Evolutionary conservation across 2,797 vertebrate species (phyloP).

Genomic region (Mormyrus proboscirostris): DNA sequence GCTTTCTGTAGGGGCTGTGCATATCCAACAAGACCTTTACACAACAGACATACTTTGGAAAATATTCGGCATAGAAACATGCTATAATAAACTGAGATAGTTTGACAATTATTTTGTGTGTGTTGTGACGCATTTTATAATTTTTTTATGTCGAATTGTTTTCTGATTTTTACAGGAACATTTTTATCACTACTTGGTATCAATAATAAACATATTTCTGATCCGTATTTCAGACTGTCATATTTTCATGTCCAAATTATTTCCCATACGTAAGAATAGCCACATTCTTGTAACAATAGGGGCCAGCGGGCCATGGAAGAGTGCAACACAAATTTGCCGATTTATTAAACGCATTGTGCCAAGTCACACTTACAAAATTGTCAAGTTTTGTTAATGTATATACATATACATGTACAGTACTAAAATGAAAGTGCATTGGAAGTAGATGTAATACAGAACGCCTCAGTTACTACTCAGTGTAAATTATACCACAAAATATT

Average conservation of each 20-base stretch:
- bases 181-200: neutral
- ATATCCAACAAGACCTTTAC: neutral
- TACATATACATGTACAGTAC: neutral
- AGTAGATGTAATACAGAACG: neutral
- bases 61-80: neutral
- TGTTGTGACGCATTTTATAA: neutral
- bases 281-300: neutral
- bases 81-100: neutral
- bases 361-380: neutral
- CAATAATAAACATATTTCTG: neutral
- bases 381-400: neutral
- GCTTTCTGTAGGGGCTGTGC: neutral
- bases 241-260: neutral
- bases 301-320: neutral
- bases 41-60: neutral
- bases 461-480: neutral
- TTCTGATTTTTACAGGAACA: neutral
- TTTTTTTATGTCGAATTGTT: neutral
- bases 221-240: neutral
- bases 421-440: neutral
- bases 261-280: neutral
- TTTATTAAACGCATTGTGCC: neutral
- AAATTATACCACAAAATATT: neutral
- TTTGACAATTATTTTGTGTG: neutral
- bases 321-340: neutral